These are phyloP conservation scores for Nysson spinosus DNA, from an alignment of 2,888 invertebrate genomes.

Conservation along the genomic window DNA sequence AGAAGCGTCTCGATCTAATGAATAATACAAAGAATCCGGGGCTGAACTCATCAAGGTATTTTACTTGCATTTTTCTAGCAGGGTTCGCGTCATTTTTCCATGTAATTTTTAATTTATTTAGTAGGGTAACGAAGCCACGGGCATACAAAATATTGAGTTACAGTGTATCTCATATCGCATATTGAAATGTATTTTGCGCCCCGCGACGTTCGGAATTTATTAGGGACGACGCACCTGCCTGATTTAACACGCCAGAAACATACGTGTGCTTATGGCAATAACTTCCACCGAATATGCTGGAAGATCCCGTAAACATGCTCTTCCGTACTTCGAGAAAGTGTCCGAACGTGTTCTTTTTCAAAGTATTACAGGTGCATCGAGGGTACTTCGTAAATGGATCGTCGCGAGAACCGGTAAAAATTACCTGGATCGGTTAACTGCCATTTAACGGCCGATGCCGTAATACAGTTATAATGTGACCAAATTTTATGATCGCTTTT, in stretches of 20 bases:
- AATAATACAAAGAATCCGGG: slow-evolving; percentile 39
- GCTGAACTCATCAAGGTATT: slow-evolving; percentile 6
- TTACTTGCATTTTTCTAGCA: slow-evolving; percentile 21
- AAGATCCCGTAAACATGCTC: slow-evolving; percentile 13
- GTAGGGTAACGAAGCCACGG: too few relatives aligned
- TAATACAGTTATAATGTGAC: neutral
- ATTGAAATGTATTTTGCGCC: slow-evolving; percentile 24
- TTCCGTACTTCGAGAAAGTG: slow-evolving; percentile 15
- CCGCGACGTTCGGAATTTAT: slow-evolving; percentile 42
- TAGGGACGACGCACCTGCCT: slow-evolving; percentile 50
- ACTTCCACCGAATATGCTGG: slow-evolving; percentile 17
- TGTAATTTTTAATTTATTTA: slow-evolving; percentile 12
- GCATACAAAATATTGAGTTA: too few relatives aligned
- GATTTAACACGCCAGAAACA: slow-evolving; percentile 44
- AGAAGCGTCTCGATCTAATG: slow-evolving; percentile 33
- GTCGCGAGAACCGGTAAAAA: neutral
- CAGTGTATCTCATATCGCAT: neutral
- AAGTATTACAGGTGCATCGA: slow-evolving; percentile 31
- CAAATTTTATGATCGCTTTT: neutral
- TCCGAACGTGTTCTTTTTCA: slow-evolving; percentile 27
- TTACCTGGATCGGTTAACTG: neutral
- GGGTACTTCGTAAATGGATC: too few relatives aligned
- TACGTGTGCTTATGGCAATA: slow-evolving; percentile 43
- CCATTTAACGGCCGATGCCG: neutral
- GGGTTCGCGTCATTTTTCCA: slow-evolving; percentile 24